Evolutionary conservation across 2,797 vertebrate species (phyloP).

Genomic region (Falco naumanni): DNA sequence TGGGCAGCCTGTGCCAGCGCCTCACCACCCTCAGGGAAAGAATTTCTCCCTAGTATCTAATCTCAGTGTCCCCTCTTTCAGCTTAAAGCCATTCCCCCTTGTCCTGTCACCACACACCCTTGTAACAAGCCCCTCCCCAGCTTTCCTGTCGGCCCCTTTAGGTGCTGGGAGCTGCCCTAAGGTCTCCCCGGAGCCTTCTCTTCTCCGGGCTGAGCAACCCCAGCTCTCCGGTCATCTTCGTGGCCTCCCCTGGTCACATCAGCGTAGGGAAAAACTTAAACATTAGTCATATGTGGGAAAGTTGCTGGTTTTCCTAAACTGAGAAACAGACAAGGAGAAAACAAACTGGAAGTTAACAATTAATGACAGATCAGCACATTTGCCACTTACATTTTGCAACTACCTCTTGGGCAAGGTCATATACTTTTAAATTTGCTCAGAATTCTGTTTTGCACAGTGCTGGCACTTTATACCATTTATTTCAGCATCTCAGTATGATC

Average conservation of each 20-base stretch:
- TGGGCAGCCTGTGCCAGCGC: no score
- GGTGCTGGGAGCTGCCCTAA: no score
- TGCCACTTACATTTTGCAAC: neutral
- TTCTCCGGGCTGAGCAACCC: no score
- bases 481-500: neutral
- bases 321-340: neutral
- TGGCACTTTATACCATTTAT: neutral
- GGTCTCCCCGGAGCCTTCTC: no score
- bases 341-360: neutral
- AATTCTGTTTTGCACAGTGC: neutral
- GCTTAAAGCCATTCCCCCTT: no score
- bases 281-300: neutral
- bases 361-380: neutral
- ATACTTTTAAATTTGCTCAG: neutral
- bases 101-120: no score
- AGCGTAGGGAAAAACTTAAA: neutral
- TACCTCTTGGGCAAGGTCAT: neutral
- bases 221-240: no score
- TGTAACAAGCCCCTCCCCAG: no score
- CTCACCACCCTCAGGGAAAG: no score
- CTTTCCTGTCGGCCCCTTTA: no score
- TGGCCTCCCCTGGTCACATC: neutral
- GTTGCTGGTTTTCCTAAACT: neutral
- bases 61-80: no score
- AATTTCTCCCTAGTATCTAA: no score